Conservation (phyloP, 2,888 invertebrate species). For the Dolichomitus sp. region DNA sequence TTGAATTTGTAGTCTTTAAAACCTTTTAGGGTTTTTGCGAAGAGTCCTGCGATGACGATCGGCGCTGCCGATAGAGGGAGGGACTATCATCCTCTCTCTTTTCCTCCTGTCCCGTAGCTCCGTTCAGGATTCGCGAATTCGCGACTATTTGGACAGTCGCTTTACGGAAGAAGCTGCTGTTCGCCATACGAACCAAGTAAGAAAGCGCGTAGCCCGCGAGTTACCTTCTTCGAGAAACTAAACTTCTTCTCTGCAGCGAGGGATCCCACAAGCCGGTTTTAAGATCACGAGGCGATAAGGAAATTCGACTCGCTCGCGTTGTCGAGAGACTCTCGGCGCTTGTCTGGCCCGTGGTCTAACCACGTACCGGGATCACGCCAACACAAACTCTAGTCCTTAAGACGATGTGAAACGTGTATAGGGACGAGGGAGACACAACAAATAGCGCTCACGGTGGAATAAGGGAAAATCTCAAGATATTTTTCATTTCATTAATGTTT, state of each 20-base stretch:
- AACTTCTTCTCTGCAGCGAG: conserved; percentile 52
- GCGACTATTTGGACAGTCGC: conserved; percentile 49
- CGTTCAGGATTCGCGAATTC: conserved; percentile 39
- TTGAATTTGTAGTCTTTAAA: conserved; percentile 84
- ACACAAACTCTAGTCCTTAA: conserved; percentile 7
- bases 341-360: conserved; percentile 56
- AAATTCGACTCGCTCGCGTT: conserved; percentile 64
- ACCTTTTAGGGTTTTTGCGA: conserved; percentile 83
- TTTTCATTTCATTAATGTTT: no score
- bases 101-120: conserved; percentile 7
- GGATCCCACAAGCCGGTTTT: conserved; percentile 62
- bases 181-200: conserved; percentile 31
- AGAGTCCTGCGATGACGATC: conserved; percentile 17
- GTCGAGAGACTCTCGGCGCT: conserved; percentile 37
- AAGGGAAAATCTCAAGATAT: background rate
- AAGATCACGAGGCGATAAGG: conserved; percentile 62
- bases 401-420: background rate
- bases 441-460: background rate
- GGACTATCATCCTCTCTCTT: conserved; percentile 9
- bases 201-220: conserved; percentile 44
- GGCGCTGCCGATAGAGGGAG: background rate
- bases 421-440: background rate
- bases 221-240: conserved; percentile 58
- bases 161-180: conserved; percentile 26
- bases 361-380: conserved; percentile 32